Evolutionary conservation across 1,140 invertebrate species (phyloP), one percentile per base, ranked within the genome.

Genomic region (Ostrea denselamellosa): DNA sequence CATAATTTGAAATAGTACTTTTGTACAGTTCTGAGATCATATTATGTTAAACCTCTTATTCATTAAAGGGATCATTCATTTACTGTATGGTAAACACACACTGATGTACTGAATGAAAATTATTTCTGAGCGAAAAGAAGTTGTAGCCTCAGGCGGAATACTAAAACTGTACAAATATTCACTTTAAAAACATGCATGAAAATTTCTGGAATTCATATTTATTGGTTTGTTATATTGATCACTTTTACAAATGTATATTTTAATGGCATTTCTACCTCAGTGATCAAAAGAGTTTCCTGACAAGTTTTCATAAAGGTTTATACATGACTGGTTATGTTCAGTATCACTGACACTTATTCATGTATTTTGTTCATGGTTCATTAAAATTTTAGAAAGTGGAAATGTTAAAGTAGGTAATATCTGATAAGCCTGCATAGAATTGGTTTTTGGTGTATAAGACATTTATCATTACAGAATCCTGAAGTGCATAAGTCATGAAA

Each of bases 1-100:
- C 62, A 91, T 92, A 52, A 92, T 92, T 25, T 92, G 77, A 87
- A 71, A 71, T 25, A 12, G 14, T 62, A 62, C n/a, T 17, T 62
- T 71, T 71, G 22, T 71, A 12, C 68, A 22, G 22, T 71, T 71
- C 8, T 12, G 56, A 58, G 34, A 71, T 71, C 22, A 28, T 25
- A 12, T 71, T 22, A 25, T 68, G 22, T 71, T 34, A 25, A 71
- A 9, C 12, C 25, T 12, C 8, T 25, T 14, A 12, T 71, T 28
- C 12, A 34, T 25, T 12, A 28, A 34, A 71, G 12, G 22, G 8
- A 71, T 25, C 34, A 44, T 44, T 44, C 34, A 44, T 44, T 44
- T 44, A 44, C 34, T 44, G 34, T 44, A 71, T 34, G 25, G 22
- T 28, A 2, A 71, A 71, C 12, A 14, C 2, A 14, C 9, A 25